Conservation (phyloP, 2,113 vertebrate species). For the Spea multiplicata region DNA sequence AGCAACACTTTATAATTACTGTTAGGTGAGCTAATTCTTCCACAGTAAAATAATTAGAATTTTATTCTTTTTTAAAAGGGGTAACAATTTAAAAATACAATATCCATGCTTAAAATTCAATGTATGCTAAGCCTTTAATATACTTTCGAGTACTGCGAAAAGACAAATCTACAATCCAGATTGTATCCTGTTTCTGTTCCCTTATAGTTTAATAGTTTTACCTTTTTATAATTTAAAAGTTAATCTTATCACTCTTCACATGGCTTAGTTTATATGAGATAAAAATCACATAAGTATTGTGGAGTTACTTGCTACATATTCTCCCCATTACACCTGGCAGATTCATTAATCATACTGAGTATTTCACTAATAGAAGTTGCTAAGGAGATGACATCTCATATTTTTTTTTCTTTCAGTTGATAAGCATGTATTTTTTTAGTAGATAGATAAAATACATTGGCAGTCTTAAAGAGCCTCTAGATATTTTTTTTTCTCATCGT, state of each 20-base stretch:
- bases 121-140: neutral
- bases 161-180: slow-evolving; percentile 20
- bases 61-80: no score
- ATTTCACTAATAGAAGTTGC: slow-evolving; percentile 81
- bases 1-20: no score
- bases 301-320: slow-evolving; percentile 79
- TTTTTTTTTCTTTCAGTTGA: slow-evolving; percentile 78
- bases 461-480: slow-evolving; percentile 69
- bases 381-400: slow-evolving; percentile 80
- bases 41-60: no score
- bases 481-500: slow-evolving; percentile 61
- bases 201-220: slow-evolving; percentile 53
- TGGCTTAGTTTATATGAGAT: slow-evolving; percentile 78
- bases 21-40: no score
- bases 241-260: slow-evolving; percentile 77
- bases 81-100: neutral
- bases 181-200: slow-evolving; percentile 7
- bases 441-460: slow-evolving; percentile 75
- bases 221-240: slow-evolving; percentile 69
- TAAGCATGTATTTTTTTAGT: slow-evolving; percentile 74
- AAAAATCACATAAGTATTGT: slow-evolving; percentile 78
- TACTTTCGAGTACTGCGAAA: slow-evolving; percentile 1
- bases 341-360: slow-evolving; percentile 78
- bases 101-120: neutral
- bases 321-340: slow-evolving; percentile 79